These are phyloP conservation scores for Craniophora ligustri DNA, from an alignment of 2,888 invertebrate genomes.

Conservation along the genomic window DNA sequence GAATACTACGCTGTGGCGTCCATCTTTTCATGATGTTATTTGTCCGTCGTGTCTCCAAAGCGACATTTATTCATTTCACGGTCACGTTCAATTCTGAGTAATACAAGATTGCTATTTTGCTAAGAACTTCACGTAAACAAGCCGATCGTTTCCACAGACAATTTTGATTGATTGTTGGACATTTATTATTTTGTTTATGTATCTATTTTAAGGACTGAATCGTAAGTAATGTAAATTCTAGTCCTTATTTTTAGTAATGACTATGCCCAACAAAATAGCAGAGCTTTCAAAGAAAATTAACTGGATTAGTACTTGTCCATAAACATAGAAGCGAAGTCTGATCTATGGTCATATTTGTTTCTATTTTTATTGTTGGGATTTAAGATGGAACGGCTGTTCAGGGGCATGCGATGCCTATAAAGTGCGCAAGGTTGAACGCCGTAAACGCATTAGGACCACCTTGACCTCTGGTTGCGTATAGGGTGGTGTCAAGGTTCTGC, in stretches of 20 bases:
- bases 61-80: constrained; percentile 15
- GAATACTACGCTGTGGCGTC: neutral
- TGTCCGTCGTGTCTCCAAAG: neutral
- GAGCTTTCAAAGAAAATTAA: constrained; percentile 7
- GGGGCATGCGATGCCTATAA: constrained; percentile 71
- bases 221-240: no score
- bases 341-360: constrained; percentile 59
- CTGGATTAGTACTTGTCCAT: constrained; percentile 24
- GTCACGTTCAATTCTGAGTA: constrained; percentile 3
- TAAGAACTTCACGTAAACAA: constrained; percentile 4
- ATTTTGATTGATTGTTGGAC: constrained; percentile 1
- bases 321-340: constrained; percentile 59
- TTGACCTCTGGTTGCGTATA: constrained; percentile 72
- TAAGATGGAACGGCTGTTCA: constrained; percentile 60
- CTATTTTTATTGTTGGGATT: constrained; percentile 65
- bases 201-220: no score
- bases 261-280: no score
- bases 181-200: neutral
- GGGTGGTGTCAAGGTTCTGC: constrained; percentile 72
- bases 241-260: no score
- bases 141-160: constrained; percentile 8
- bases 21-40: constrained; percentile 5
- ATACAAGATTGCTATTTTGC: constrained; percentile 4
- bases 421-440: constrained; percentile 71
- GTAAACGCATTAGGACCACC: constrained; percentile 75